Evolutionary conservation across 2,797 vertebrate genomes (phyloP).

Genomic region (Sandelia bainsii): DNA sequence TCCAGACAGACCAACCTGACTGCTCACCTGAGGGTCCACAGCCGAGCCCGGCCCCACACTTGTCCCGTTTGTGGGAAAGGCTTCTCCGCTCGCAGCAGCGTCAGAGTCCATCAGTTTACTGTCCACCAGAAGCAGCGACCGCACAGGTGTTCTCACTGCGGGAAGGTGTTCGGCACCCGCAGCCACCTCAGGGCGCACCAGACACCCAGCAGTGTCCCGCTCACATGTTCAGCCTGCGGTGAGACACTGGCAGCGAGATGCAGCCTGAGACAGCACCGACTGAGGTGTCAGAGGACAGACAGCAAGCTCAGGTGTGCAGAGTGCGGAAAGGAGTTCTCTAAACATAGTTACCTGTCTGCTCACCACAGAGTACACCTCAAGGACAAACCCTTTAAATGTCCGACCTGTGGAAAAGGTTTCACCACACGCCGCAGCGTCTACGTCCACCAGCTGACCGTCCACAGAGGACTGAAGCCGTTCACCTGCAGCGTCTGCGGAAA

Average conservation of each 20-base stretch:
- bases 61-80: constrained; percentile 46
- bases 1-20: constrained; percentile 39
- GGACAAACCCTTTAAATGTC: constrained; percentile 51
- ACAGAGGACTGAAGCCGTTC: constrained; percentile 55
- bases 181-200: constrained; percentile 56
- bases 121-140: constrained; percentile 44
- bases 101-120: constrained; percentile 43
- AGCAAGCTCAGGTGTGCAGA: constrained; percentile 7
- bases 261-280: constrained; percentile 37
- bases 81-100: constrained; percentile 51
- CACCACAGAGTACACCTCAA: constrained; percentile 51
- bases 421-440: constrained; percentile 42
- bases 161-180: constrained; percentile 48
- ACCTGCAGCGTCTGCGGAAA: constrained; percentile 66
- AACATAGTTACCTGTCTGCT: constrained; percentile 16
- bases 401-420: constrained; percentile 57
- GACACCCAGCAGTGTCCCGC: background rate
- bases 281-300: background rate
- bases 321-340: constrained; percentile 59
- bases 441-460: constrained; percentile 65
- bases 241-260: constrained; percentile 34
- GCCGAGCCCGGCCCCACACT: constrained; percentile 40
- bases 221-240: constrained; percentile 12
- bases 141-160: constrained; percentile 51
- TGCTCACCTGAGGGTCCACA: constrained; percentile 53